Conservation (phyloP, 2,888 invertebrate genomes). For the Harpalus rubripes region DNA sequence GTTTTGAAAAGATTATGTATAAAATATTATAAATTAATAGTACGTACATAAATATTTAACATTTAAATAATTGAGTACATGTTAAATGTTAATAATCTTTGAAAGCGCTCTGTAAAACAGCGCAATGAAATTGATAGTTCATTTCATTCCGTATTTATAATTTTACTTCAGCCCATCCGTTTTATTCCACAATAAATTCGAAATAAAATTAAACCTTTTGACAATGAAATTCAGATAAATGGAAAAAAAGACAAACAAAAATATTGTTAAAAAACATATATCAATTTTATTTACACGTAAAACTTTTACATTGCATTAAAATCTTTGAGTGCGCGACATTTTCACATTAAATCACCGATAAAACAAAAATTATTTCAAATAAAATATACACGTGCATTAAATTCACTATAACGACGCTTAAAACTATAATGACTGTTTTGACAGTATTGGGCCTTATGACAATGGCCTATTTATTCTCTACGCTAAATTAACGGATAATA, state of each 20-base stretch:
- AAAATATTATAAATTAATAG: too few relatives aligned
- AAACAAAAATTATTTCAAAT: slow-evolving; percentile 62
- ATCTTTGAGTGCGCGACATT: slow-evolving; percentile 62
- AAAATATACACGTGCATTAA: slow-evolving; percentile 62
- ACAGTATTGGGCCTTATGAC: slow-evolving; percentile 38
- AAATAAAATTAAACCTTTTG: slow-evolving; percentile 58
- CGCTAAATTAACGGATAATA: slow-evolving; percentile 40
- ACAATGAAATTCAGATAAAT: slow-evolving; percentile 55
- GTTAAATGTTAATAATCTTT: not conserved
- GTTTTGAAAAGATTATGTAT: too few relatives aligned
- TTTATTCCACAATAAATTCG: slow-evolving; percentile 51
- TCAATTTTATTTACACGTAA: slow-evolving; percentile 64
- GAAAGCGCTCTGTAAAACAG: not conserved
- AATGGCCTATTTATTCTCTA: slow-evolving; percentile 40
- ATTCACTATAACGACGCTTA: slow-evolving; percentile 43
- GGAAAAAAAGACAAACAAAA: slow-evolving; percentile 50
- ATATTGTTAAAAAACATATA: slow-evolving; percentile 62
- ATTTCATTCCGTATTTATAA: slow-evolving; percentile 41
- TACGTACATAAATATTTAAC: too few relatives aligned
- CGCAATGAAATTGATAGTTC: slow-evolving; percentile 31
- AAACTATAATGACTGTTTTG: slow-evolving; percentile 58
- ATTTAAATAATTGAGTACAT: not conserved
- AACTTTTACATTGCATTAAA: slow-evolving; percentile 63
- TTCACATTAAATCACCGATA: slow-evolving; percentile 58
- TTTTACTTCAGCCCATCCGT: slow-evolving; percentile 36